Conservation (phyloP, 2,797 vertebrate genomes). For the Acrossocheilus fasciatus region DNA sequence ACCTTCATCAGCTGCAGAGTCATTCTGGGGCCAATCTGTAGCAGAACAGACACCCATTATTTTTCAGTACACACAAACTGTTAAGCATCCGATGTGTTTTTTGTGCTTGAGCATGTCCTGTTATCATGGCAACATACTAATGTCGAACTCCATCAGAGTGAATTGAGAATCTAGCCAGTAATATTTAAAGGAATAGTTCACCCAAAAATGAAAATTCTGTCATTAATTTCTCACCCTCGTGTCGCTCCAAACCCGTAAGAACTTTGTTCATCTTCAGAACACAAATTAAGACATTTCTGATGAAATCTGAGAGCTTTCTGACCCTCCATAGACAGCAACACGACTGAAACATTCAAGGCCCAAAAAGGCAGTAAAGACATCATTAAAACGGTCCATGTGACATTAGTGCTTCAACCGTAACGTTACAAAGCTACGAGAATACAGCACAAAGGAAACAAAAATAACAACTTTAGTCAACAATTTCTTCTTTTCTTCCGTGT, state of each 20-base stretch:
- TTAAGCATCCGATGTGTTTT: too few species aligned
- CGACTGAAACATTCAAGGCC: not conserved
- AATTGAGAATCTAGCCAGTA: not conserved
- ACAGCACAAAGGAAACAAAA: too few species aligned
- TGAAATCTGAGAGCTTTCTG: not conserved
- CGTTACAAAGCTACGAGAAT: too few species aligned
- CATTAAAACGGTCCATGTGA: not conserved
- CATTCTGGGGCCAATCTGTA: slow-evolving; percentile 91
- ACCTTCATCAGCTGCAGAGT: slow-evolving; percentile 89
- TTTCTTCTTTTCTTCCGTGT: too few species aligned
- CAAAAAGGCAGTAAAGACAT: not conserved
- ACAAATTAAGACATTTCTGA: too few species aligned
- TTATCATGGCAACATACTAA: not conserved
- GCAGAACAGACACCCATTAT: not conserved
- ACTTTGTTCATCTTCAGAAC: too few species aligned
- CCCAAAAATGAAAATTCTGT: not conserved
- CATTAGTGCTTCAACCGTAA: not conserved
- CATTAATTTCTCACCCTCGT: not conserved
- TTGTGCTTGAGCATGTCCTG: not conserved
- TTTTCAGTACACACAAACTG: not conserved
- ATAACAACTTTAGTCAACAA: too few species aligned
- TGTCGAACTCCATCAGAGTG: too few species aligned
- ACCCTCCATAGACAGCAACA: not conserved
- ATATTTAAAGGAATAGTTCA: not conserved
- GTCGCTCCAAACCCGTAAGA: not conserved